Percentiles rank a stretch among this genome's conserved stretches.
phyloP scores from a whole-genome alignment of 1,140 invertebrate species.

The Phthorimaea operculella region DNA sequence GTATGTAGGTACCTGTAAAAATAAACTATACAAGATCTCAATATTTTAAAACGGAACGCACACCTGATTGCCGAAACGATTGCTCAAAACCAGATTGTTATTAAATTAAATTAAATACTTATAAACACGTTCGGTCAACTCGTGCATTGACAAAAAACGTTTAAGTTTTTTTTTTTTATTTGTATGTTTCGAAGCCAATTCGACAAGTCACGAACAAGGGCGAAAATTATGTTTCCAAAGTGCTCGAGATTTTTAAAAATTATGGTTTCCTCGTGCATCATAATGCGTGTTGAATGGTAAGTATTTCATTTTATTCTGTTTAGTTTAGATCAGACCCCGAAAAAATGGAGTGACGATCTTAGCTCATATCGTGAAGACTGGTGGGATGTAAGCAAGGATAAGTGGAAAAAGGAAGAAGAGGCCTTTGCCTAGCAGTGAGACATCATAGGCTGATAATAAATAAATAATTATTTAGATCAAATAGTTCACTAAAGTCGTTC shows the following conservation, averaged over 20 bases:
- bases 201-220: not conserved
- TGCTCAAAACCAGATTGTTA: conserved; percentile 3
- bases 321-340: not conserved
- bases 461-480: too few relatives aligned
- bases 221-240: not conserved
- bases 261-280: not conserved
- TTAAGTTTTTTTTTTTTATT: not conserved
- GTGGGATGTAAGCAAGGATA: too few relatives aligned
- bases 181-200: not conserved
- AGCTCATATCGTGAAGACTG: too few relatives aligned
- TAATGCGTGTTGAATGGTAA: too few relatives aligned
- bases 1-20: too few relatives aligned
- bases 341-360: too few relatives aligned
- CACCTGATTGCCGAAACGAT: not conserved
- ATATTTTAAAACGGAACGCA: not conserved
- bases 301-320: not conserved
- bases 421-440: too few relatives aligned
- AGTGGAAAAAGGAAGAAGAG: too few relatives aligned
- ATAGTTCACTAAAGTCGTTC: too few relatives aligned
- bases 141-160: conserved; percentile 1
- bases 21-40: too few relatives aligned
- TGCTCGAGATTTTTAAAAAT: not conserved
- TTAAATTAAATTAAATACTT: conserved; percentile 6
- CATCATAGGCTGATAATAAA: too few relatives aligned
- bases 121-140: not conserved